Base-by-base conservation (phyloP, 2,113 vertebrate species). In the Gnathonemus echidnorhynchus region DNA sequence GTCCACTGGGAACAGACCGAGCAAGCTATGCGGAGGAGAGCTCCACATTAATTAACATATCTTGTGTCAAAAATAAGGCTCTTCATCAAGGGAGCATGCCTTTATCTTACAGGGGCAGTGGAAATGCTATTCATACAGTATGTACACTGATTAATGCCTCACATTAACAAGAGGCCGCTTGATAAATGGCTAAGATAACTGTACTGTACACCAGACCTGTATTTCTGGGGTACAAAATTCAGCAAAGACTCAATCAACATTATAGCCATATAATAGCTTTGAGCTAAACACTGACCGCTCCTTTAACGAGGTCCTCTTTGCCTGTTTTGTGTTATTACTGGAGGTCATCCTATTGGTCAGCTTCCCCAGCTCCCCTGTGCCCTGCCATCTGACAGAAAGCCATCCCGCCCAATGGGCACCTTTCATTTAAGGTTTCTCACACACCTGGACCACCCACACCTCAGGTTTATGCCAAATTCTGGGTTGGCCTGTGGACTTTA, bases 401-500 rank as follows among this genome's bases (percentile, higher is more conserved):
- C 31, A 31, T 87, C 9, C 31, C 11, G 48, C 1, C 58, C 8
- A 19, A 35, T 27, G 21, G 58, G 45, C 31, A 89, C 17, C 48
- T 53, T 45, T 89, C 90, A 89, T 86, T 31, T 49, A 48, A 39
- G 88, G 58, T 89, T 77, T 52, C 92, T 90, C n/a, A 8, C 27
- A 19, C 31, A 31, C 31, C 49, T 27, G 50, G 21, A 27, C 86
- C 49, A 49, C 92, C 92, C 91, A 91, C 46, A 52, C 92, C 92
- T 93, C 94, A 93, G 92, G 92, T 87, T 39, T 35, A 92, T 93
- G 93, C 91, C 91, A 94, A 91, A 93, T 94, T 94, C 92, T 93
- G 91, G 92, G 92, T 77, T 90, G 90, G 92, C 91, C 89, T 50
- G 90, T 62, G 89, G 90, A 91, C 90, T 89, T 88, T 91, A 90